A percentile compares a stretch with the other conserved stretches of the same genome.
Conservation (phyloP, 2,888 invertebrate genomes). For the Pemphredon lugubris region DNA sequence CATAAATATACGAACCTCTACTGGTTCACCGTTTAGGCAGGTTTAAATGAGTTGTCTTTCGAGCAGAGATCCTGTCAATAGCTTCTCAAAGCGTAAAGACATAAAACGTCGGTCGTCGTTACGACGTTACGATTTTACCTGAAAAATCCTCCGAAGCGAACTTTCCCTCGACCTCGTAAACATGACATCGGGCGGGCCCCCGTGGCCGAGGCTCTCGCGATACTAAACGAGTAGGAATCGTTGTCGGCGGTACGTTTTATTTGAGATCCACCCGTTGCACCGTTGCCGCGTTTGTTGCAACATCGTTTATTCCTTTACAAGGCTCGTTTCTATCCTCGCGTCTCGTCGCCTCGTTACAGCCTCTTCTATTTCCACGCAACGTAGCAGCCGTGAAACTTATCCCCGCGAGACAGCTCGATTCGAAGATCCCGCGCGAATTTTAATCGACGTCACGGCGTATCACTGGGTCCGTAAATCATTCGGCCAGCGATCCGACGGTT, state of each 20-base stretch:
- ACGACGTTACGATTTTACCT: slow-evolving; percentile 25
- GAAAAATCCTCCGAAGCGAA: slow-evolving; percentile 33
- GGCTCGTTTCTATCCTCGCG: slow-evolving; percentile 29
- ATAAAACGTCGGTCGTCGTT: slow-evolving; percentile 16
- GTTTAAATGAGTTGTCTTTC: background rate
- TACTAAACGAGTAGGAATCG: slow-evolving; percentile 39
- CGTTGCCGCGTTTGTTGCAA: slow-evolving; percentile 33
- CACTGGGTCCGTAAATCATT: too few relatives aligned
- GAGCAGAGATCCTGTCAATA: background rate
- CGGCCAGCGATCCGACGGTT: slow-evolving; percentile 27
- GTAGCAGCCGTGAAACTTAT: slow-evolving; percentile 23
- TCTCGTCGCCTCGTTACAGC: slow-evolving; percentile 11
- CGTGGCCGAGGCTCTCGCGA: slow-evolving; percentile 9
- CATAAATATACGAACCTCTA: background rate
- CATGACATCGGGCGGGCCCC: slow-evolving; percentile 15
- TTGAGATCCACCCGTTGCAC: slow-evolving; percentile 37
- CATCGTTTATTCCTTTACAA: slow-evolving; percentile 58
- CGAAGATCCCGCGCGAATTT: slow-evolving; percentile 1
- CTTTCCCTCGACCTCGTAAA: slow-evolving; percentile 29
- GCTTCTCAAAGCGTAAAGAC: background rate
- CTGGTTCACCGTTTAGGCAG: background rate
- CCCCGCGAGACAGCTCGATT: background rate
- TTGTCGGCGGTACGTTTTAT: slow-evolving; percentile 51
- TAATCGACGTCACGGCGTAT: too few relatives aligned
- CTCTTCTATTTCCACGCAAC: slow-evolving; percentile 18